These are phyloP conservation scores for Molothrus ater DNA, from an alignment of 2,797 vertebrate genomes.

Conservation along the genomic window DNA sequence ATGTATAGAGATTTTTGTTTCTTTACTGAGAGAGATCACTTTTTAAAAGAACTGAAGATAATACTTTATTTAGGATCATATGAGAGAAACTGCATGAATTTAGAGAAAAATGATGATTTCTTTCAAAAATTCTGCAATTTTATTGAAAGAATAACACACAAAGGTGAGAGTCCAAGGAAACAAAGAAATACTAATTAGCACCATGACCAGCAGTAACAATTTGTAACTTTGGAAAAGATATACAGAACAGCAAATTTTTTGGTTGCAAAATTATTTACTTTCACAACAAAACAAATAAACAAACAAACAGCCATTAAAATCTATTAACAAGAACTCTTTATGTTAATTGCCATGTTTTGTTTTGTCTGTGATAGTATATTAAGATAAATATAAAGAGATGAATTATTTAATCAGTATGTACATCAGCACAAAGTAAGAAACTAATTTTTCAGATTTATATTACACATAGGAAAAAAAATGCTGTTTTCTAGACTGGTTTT, in stretches of 20 bases:
- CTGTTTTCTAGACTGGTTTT: rapidly evolving
- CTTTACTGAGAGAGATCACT: neutral
- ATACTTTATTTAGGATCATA: neutral
- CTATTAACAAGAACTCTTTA: neutral
- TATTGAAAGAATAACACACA: neutral
- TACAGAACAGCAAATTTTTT: neutral
- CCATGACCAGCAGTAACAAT: neutral
- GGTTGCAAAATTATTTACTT: neutral
- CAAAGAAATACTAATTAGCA: neutral
- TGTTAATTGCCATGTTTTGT: neutral
- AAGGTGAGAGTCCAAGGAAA: neutral
- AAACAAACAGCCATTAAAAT: neutral
- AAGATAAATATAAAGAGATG: neutral
- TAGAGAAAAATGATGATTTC: neutral
- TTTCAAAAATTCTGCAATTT: neutral
- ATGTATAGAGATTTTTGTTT: neutral
- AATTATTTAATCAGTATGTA: neutral
- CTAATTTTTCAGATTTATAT: neutral
- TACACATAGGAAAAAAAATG: rapidly evolving
- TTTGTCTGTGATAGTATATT: neutral
- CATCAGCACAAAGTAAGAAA: neutral
- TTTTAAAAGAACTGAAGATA: neutral
- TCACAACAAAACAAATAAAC: neutral
- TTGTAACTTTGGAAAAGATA: neutral
- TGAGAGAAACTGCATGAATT: neutral